Evolutionary conservation across 2,888 invertebrate species (phyloP).

Genomic region (Andricus quercusramuli): DNA sequence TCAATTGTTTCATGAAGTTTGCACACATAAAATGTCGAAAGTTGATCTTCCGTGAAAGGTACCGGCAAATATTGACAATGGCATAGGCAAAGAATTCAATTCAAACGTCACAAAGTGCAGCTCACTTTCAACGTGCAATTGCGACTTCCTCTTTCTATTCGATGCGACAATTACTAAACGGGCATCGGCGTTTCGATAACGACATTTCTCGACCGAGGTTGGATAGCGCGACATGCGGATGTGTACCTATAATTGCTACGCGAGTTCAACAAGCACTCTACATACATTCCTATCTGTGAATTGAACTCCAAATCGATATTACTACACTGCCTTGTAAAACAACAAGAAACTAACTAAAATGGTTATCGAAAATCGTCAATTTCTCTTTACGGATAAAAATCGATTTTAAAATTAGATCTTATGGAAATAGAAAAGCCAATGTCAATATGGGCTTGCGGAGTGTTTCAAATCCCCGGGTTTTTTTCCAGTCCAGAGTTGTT

Average conservation of each 20-base stretch:
- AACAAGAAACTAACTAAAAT: not conserved
- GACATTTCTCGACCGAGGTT: slow-evolving; percentile 57
- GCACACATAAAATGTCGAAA: not conserved
- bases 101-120: slow-evolving; percentile 41
- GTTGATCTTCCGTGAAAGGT: not conserved
- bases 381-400: not conserved
- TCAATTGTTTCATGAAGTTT: not conserved
- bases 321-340: slow-evolving; percentile 3
- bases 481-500: too few relatives aligned
- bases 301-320: slow-evolving; percentile 11
- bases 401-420: slow-evolving; percentile 7
- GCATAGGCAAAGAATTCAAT: slow-evolving; percentile 25
- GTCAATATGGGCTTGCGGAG: not conserved
- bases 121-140: slow-evolving; percentile 58
- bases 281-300: slow-evolving; percentile 5
- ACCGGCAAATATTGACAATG: slow-evolving; percentile 24
- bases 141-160: slow-evolving; percentile 55
- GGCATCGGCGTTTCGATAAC: slow-evolving; percentile 55
- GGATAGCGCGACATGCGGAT: slow-evolving; percentile 46
- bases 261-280: slow-evolving; percentile 14
- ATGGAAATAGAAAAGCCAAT: not conserved
- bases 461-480: too few relatives aligned
- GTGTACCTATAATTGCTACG: slow-evolving; percentile 54
- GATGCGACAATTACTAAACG: slow-evolving; percentile 54
- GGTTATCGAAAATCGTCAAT: slow-evolving; percentile 22